Base-by-base conservation (phyloP, 2,113 vertebrate species). In the Progne subis region DNA sequence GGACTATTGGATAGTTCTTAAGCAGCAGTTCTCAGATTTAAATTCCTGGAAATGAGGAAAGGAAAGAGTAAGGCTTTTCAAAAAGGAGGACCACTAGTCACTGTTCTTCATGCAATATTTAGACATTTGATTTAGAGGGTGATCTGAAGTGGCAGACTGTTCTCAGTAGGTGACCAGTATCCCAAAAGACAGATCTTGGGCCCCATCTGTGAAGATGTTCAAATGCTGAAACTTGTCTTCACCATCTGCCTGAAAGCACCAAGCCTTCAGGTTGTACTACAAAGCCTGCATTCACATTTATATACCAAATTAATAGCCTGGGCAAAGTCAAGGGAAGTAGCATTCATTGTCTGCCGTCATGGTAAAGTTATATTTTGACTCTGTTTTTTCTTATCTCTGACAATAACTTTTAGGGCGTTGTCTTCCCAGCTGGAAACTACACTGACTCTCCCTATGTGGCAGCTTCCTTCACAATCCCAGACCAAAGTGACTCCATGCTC, bases 401-500 rank as follows among this genome's bases (percentile, higher is more conserved):
- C 77, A 88, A 67, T 86, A 88, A 28, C 26, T 93, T 91, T 31
- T 63, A 98, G 98, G 98, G 97, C 0, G 11, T 29, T 4, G 87
- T 98, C 88, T 95, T 97, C 60, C 95, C 98, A 6, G 46, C 91
- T 94, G 94, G 94, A 78, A 94, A 94, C 44, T 63, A 91, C 15
- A 21, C 64, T 2, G 87, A 56, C 26, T 96, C 90, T 20, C 86
- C 92, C 20, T 97, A 94, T 14, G 4, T 69, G 8, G 88, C 96
- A 49, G 39, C 49, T 52, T 97, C 96, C 26, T 97, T 98, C 13
- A 17, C 31, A 44, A 92, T 98, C 44, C 97, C 95, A 1, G 89
- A 96, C 8, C 81, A 56, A 49, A 88, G 37, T 0, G 78, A 97
- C 57, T 97, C 95, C 20, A 98, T 98, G 98, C 89, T 98, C 43